A percentile compares a stretch with the other conserved stretches of the same genome.
phyloP scores from a whole-genome alignment of 35 echinoderm and acorn worm species.

The Ptychodera flava region DNA sequence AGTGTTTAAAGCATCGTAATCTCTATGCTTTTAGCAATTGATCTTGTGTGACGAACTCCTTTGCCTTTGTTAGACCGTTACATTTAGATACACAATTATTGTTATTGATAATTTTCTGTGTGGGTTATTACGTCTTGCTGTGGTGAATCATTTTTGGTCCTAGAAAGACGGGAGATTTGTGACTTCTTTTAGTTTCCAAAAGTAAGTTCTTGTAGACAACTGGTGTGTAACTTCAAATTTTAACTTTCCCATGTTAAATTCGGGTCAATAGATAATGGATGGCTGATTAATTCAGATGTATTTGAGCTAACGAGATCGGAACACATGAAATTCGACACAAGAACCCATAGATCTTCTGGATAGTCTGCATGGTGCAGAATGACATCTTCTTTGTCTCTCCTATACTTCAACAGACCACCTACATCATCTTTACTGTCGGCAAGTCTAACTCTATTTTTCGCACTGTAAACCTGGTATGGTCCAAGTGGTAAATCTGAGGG shows the following conservation, averaged over 20 bases:
- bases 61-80: background rate
- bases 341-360: constrained; percentile 21
- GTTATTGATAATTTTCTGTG: constrained; percentile 8
- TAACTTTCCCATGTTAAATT: constrained; percentile 14
- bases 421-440: constrained; percentile 8
- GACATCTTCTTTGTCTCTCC: constrained; percentile 26
- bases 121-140: background rate
- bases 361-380: constrained; percentile 12
- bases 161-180: constrained; percentile 2
- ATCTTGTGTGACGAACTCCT: constrained; percentile 15
- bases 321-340: background rate
- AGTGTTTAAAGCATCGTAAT: constrained; percentile 29
- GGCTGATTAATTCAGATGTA: background rate
- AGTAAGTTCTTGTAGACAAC: constrained; percentile 26
- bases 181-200: constrained; percentile 3
- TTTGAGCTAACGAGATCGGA: constrained; percentile 2
- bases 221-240: constrained; percentile 26
- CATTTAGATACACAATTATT: background rate
- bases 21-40: background rate
- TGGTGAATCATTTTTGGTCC: constrained; percentile 34
- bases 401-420: constrained; percentile 8
- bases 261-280: constrained; percentile 23
- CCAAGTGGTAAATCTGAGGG: constrained; percentile 3
- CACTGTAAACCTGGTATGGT: constrained; percentile 7
- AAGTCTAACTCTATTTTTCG: background rate